Conservation (phyloP, 92 coral and sea anemone genomes). For the Phenganax subtilis region DNA sequence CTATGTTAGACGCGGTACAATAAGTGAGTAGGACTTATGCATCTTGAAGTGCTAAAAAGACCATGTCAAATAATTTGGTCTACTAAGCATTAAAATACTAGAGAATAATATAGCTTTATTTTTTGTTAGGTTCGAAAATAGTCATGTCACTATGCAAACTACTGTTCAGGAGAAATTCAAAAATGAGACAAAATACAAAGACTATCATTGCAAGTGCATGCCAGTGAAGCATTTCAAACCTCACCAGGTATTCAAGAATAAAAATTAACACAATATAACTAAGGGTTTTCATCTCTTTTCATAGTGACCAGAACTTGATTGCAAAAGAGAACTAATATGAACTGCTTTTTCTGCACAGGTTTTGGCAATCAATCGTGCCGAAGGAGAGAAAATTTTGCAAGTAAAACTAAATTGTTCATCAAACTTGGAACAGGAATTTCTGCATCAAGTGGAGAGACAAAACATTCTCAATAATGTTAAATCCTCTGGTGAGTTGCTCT, state of each 20-base stretch:
- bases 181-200: slow-evolving; percentile 64
- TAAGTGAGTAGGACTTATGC: no score
- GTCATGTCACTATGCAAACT: slow-evolving; percentile 45
- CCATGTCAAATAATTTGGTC: no score
- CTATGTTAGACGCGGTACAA: no score
- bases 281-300: neutral
- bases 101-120: neutral
- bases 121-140: slow-evolving; percentile 45
- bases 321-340: neutral
- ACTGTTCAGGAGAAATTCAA: slow-evolving; percentile 34
- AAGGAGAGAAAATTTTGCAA: slow-evolving; percentile 62
- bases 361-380: slow-evolving; percentile 85
- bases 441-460: slow-evolving; percentile 31
- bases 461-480: slow-evolving; percentile 28
- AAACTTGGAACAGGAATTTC: slow-evolving; percentile 42
- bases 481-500: slow-evolving; percentile 49
- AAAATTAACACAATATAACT: no score
- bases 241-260: slow-evolving; percentile 50
- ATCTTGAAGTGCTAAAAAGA: no score
- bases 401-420: slow-evolving; percentile 59
- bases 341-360: slow-evolving; percentile 39
- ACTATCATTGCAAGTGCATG: slow-evolving; percentile 53
- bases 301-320: no score
- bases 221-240: slow-evolving; percentile 53
- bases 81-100: neutral